Evolutionary conservation across 2,888 invertebrate genomes (phyloP), one percentile per base, ranked within the genome.

Genomic region (Drosophila pseudotalamancana): DNA sequence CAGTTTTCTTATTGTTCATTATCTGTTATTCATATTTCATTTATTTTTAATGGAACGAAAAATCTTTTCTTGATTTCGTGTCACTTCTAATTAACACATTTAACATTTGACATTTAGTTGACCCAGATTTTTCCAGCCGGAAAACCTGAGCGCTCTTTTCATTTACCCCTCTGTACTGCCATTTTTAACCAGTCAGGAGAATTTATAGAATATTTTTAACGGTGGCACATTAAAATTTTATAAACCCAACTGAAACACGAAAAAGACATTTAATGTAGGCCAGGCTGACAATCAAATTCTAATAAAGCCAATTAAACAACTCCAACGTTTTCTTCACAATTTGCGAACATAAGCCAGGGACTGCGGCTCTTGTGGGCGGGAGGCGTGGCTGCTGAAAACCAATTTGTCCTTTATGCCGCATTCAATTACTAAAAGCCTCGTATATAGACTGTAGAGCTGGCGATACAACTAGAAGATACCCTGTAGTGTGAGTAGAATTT

Each of bases 301-400:
- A 70, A 78, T 69, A 63, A 80, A 78, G 65, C 68, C 59, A 84
- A 84, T 81, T 81, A 84, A 78, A 64, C 49, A 75, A 39, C 49
- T 55, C 49, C 25, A 35, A 34, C 18, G 32, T 31, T 55, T 27
- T 12, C 23, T 32, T 45, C 23, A 55, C 54, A 63, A 60, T 63
- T 72, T 50, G 53, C 31, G 14, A 45, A 11, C 32, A 8, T 27
- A 31, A n/a, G n/a, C 37, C 14, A 27, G 27, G 8, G 21, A 21
- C 8, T 37, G 34, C 6, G n/a, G 32, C 42, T 23, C 8, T 16
- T 8, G 39, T 16, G n/a, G 18, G 21, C 9, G 34, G n/a, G 12
- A 16, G 43, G 18, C 16, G 29, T 18, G 34, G 19, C 6, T 27
- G 6, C 1, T 21, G 16, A 29, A 46, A 31, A 48, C 57, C 61